A percentile compares a stretch with the other conserved stretches of the same genome.
These are phyloP conservation scores for Ciconia nigra DNA, from an alignment of 2,797 vertebrate genomes.

Conservation along the genomic window DNA sequence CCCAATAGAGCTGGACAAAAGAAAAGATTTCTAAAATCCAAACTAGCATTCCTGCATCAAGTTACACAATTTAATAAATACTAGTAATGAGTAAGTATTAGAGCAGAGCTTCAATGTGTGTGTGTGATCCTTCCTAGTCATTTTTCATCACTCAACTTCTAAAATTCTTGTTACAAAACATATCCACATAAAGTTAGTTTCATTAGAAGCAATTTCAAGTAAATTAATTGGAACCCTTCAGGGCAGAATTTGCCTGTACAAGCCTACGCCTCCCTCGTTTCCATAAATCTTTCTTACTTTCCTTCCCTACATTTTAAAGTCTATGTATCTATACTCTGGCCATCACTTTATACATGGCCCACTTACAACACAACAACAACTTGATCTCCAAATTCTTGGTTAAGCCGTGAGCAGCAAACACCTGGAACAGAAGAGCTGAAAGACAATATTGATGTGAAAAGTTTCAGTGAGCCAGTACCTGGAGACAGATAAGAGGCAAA, in stretches of 20 bases:
- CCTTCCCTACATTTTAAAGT: background rate
- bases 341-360: background rate
- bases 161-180: background rate
- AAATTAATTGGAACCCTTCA: background rate
- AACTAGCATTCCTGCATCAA: background rate
- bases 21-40: background rate
- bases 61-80: background rate
- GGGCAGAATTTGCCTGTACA: background rate
- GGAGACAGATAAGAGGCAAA: background rate
- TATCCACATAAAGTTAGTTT: background rate
- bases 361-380: background rate
- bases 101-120: background rate
- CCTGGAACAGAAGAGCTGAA: background rate
- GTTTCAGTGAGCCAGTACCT: background rate
- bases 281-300: background rate
- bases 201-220: background rate
- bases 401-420: background rate
- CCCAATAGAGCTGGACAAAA: background rate
- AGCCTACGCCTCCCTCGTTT: background rate
- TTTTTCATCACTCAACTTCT: background rate
- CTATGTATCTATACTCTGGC: no score
- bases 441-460: background rate
- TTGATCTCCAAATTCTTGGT: background rate
- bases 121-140: background rate
- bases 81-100: background rate